phyloP scores from a whole-genome alignment of 37 sponge, comb jelly and placozoan genomes.

The Ephydatia muelleri region DNA sequence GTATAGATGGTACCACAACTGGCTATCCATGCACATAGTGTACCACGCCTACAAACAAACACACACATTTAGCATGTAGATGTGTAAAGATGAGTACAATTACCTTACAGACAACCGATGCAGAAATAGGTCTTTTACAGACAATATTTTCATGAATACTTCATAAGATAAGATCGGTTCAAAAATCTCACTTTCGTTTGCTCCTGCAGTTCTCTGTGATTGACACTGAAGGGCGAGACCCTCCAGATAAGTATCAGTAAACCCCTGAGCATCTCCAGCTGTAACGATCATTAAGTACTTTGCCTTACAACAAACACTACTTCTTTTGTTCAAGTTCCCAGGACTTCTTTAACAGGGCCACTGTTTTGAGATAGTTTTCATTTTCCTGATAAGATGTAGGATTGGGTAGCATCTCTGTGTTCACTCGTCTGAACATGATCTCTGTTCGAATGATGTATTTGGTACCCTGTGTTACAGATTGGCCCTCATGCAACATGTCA shows the following conservation, averaged over 20 bases:
- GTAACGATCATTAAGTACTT: too few species aligned
- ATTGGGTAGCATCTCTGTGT: slow-evolving; percentile 38
- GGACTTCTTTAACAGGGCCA: slow-evolving; percentile 39
- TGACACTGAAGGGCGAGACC: slow-evolving; percentile 19
- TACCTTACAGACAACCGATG: neutral
- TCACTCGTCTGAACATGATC: slow-evolving; percentile 49
- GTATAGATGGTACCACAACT: slow-evolving; percentile 28
- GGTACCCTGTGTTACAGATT: slow-evolving; percentile 11
- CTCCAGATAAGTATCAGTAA: slow-evolving; percentile 46
- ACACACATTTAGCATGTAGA: neutral
- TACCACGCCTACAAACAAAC: slow-evolving; percentile 16
- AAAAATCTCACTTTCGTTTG: neutral
- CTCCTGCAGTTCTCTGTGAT: slow-evolving; percentile 16
- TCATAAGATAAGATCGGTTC: slow-evolving; percentile 16
- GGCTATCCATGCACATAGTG: slow-evolving; percentile 29
- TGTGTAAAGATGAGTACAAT: neutral
- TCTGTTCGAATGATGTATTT: slow-evolving; percentile 51
- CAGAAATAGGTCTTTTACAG: slow-evolving; percentile 3
- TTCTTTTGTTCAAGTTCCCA: slow-evolving; percentile 23
- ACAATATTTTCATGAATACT: slow-evolving; percentile 25
- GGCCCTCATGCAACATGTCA: slow-evolving; percentile 45
- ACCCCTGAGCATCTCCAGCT: slow-evolving; percentile 38
- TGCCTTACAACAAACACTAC: too few species aligned
- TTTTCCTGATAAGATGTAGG: slow-evolving; percentile 5
- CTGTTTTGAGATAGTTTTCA: slow-evolving; percentile 23